These are phyloP conservation scores for Netelia fuscicornis DNA, from an alignment of 2,888 invertebrate genomes.

Conservation along the genomic window DNA sequence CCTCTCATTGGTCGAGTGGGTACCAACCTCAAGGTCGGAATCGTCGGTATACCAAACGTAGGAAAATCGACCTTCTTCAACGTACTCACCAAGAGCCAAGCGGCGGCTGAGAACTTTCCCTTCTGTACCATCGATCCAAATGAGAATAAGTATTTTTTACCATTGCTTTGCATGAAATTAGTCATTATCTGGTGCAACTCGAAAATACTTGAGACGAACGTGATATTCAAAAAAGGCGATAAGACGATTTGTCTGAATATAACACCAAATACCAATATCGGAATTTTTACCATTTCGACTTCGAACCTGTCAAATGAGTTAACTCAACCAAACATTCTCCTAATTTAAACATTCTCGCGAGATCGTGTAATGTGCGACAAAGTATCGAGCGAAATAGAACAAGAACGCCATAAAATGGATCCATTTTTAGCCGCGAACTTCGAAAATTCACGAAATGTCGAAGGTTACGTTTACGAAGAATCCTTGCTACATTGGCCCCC, in stretches of 20 bases:
- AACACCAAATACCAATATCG: not conserved
- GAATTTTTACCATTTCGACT: not conserved
- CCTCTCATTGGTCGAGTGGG: conserved; percentile 97
- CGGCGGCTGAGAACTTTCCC: conserved; percentile 99
- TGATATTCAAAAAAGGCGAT: not conserved
- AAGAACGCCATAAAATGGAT: conserved; percentile 12
- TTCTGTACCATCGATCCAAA: conserved; percentile 99
- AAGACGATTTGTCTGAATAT: conserved; percentile 4
- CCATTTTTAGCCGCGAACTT: conserved; percentile 64
- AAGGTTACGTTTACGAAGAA: conserved; percentile 68
- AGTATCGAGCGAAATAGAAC: conserved; percentile 11
- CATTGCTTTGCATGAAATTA: not conserved
- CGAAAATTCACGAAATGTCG: conserved; percentile 75
- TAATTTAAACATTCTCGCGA: not conserved
- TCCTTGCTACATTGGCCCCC: conserved; percentile 54
- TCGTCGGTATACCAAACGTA: conserved; percentile 98
- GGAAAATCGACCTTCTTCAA: conserved; percentile 99
- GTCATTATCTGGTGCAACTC: not conserved
- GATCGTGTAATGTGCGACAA: conserved; percentile 31
- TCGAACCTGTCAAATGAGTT: not conserved
- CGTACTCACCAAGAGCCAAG: conserved; percentile 98
- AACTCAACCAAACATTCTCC: not conserved
- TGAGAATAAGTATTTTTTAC: conserved; percentile 96
- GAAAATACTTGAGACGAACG: not conserved
- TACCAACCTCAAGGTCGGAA: conserved; percentile 98